Evolutionary conservation across 2,113 vertebrate genomes (phyloP).

Genomic region (Notarius lentiginosus): DNA sequence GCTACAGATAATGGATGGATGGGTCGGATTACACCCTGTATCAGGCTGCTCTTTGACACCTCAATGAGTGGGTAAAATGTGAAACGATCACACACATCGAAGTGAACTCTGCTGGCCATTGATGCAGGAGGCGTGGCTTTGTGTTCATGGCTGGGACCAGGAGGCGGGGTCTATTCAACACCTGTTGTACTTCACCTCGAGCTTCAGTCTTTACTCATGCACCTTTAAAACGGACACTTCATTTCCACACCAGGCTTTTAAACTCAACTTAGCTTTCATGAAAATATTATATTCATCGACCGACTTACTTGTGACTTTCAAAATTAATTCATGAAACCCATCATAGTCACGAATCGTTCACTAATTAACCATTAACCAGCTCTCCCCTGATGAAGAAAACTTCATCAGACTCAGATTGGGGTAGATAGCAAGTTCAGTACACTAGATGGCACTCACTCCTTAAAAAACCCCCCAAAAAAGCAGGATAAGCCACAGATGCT

Average conservation of each 20-base stretch:
- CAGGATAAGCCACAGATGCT: constrained; percentile 38
- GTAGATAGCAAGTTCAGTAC: constrained; percentile 56
- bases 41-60: background rate
- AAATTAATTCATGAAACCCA: background rate
- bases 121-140: background rate
- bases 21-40: background rate
- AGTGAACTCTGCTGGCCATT: background rate
- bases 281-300: background rate
- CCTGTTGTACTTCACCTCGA: background rate
- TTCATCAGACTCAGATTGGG: background rate
- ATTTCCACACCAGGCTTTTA: background rate
- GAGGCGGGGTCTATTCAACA: background rate
- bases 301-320: background rate
- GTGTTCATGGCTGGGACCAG: background rate
- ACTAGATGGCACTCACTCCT: constrained; percentile 74
- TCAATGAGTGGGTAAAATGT: background rate
- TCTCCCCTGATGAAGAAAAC: background rate
- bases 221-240: background rate
- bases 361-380: background rate
- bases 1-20: no score
- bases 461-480: constrained; percentile 17
- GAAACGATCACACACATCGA: background rate
- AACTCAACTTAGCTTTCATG: background rate
- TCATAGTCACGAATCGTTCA: background rate
- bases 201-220: background rate